These are phyloP conservation scores for Naja naja DNA, from an alignment of 2,113 vertebrate genomes.

Conservation along the genomic window DNA sequence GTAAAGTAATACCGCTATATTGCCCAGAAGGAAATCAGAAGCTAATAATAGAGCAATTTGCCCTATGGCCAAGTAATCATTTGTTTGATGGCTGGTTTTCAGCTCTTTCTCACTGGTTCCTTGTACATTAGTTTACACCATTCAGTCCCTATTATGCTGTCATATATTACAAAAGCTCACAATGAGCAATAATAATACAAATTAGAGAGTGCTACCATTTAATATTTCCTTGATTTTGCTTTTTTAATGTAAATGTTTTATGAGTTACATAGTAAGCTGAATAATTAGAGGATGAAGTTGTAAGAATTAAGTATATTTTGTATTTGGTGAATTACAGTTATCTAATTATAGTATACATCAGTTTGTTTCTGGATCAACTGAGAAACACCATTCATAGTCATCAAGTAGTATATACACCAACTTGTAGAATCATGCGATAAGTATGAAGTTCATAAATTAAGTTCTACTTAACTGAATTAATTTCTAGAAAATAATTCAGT, in stretches of 20 bases:
- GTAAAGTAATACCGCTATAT: background rate
- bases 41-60: background rate
- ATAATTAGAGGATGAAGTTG: background rate
- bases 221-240: background rate
- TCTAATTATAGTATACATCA: background rate
- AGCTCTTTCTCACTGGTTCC: background rate
- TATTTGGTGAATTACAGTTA: background rate
- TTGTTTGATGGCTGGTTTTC: background rate
- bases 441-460: constrained; percentile 2
- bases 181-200: background rate
- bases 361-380: constrained; percentile 31
- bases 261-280: background rate
- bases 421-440: background rate
- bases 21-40: background rate
- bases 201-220: background rate
- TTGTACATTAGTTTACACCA: background rate
- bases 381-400: background rate
- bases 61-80: background rate
- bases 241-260: background rate
- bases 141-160: background rate
- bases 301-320: background rate
- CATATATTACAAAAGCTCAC: background rate
- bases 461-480: background rate
- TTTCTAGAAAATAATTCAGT: constrained; percentile 11
- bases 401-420: background rate